Percentiles rank a stretch among this genome's conserved stretches.
Conservation (phyloP, 2,888 invertebrate species). For the Ptilodon capucinus region DNA sequence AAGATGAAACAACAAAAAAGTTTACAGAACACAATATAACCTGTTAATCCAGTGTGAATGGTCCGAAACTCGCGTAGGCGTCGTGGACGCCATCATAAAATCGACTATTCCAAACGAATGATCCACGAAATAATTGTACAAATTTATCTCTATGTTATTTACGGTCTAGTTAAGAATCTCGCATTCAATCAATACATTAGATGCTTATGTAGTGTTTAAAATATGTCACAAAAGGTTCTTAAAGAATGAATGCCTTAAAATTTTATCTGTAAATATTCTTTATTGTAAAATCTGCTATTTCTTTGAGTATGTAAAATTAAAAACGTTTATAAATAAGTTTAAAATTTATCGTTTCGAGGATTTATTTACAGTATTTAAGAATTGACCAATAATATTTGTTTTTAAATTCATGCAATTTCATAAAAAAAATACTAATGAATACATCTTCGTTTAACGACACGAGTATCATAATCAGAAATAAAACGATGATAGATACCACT, state of each 20-base stretch:
- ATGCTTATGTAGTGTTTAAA: neutral
- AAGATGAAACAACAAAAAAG: conserved; percentile 31
- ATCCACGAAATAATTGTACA: conserved; percentile 60
- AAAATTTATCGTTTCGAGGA: too few species aligned
- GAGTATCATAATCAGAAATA: conserved; percentile 26
- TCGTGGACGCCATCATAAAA: conserved; percentile 56
- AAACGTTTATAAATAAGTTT: too few species aligned
- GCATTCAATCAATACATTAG: neutral
- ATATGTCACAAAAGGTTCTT: too few species aligned
- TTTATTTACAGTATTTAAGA: too few species aligned
- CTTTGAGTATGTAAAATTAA: too few species aligned
- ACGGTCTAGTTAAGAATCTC: conserved; percentile 38
- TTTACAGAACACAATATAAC: conserved; percentile 35
- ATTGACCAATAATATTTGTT: too few species aligned
- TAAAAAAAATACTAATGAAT: too few species aligned
- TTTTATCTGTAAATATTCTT: too few species aligned
- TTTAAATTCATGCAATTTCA: too few species aligned
- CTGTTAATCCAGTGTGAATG: conserved; percentile 50
- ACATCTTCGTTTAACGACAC: conserved; percentile 26
- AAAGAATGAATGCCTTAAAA: too few species aligned
- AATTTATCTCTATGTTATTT: conserved; percentile 55
- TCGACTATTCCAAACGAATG: conserved; percentile 51
- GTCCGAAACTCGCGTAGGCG: conserved; percentile 52
- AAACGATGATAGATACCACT: conserved; percentile 34
- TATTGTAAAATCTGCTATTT: too few species aligned